These are phyloP conservation scores for Anguilla megastoma DNA, from an alignment of 2,797 vertebrate species.

Conservation along the genomic window DNA sequence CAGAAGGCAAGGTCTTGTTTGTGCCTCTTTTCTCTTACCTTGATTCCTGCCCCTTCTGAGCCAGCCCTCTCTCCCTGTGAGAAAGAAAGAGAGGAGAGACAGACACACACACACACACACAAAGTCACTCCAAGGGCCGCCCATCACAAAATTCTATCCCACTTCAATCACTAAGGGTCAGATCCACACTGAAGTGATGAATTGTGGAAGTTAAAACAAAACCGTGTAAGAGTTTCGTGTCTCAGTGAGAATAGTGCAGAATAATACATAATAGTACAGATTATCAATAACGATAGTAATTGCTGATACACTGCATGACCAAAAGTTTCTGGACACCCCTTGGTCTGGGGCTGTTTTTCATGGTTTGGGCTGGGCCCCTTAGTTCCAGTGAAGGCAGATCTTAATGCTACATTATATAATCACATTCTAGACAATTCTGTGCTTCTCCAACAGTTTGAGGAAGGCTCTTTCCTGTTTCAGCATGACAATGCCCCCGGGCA, in stretches of 20 bases:
- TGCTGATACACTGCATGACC: no score
- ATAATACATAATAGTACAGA: background rate
- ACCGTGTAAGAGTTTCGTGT: no score
- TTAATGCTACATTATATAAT: no score
- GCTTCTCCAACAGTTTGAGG: no score
- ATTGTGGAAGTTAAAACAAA: background rate
- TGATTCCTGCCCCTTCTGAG: constrained; percentile 50
- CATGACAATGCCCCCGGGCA: no score
- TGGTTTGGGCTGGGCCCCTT: no score
- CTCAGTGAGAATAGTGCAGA: no score
- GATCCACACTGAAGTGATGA: background rate
- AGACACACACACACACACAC: background rate
- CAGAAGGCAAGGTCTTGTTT: background rate
- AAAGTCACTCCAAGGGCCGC: background rate
- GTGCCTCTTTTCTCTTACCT: constrained; percentile 49
- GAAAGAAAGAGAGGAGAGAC: constrained; percentile 35
- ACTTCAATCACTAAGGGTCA: background rate
- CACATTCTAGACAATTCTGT: no score
- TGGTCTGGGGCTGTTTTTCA: no score
- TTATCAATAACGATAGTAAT: background rate
- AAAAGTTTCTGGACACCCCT: no score
- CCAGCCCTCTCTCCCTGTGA: constrained; percentile 58
- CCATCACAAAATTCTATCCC: background rate
- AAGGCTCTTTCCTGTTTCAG: no score
- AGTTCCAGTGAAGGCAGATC: no score